Evolutionary conservation across 1,140 invertebrate genomes (phyloP).

Genomic region (Rhopalosiphum maidis): DNA sequence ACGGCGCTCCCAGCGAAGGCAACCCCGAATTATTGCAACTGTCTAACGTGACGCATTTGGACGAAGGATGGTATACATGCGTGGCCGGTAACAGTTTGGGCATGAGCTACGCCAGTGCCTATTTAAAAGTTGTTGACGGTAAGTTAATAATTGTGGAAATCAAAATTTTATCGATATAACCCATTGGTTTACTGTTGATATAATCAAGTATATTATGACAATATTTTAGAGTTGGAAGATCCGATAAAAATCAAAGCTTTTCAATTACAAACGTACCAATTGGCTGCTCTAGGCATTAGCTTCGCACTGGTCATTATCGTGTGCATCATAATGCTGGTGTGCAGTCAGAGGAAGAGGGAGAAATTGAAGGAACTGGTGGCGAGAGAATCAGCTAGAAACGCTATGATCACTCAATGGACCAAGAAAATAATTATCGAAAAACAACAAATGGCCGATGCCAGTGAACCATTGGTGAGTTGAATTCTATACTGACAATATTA

Average conservation of each 20-base stretch:
- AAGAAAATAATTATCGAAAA: constrained; percentile 87
- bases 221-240: constrained; percentile 41
- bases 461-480: constrained; percentile 71
- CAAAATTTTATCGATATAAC: neutral
- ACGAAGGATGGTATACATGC: constrained; percentile 94
- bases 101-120: constrained; percentile 77
- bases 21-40: constrained; percentile 77
- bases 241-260: constrained; percentile 42
- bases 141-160: constrained; percentile 63
- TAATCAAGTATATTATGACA: neutral
- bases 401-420: constrained; percentile 82
- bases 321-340: constrained; percentile 44
- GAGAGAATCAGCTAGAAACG: constrained; percentile 76
- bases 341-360: constrained; percentile 64
- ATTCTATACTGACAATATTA: neutral
- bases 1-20: constrained; percentile 59
- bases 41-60: constrained; percentile 82
- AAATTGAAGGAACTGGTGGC: constrained; percentile 79
- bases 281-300: constrained; percentile 21
- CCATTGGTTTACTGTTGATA: neutral
- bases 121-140: constrained; percentile 83
- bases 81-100: constrained; percentile 85
- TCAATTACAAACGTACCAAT: constrained; percentile 40
- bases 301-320: constrained; percentile 40
- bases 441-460: constrained; percentile 62